Evolutionary conservation across 2,113 vertebrate species (phyloP).

Genomic region (Poeciliopsis retropinna): DNA sequence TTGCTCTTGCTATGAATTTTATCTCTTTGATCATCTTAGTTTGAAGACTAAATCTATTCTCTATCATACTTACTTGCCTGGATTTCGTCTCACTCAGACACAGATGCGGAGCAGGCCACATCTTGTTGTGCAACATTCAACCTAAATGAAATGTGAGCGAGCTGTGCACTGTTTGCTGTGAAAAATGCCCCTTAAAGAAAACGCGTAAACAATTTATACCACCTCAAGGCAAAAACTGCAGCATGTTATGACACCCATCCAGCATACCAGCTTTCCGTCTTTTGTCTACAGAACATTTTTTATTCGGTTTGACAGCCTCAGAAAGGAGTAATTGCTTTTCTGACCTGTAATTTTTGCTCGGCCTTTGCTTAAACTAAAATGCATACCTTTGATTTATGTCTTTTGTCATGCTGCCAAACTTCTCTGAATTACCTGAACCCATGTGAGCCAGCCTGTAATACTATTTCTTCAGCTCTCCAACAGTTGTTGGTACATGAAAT

Average conservation of each 20-base stretch:
- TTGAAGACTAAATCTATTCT: conserved; percentile 35
- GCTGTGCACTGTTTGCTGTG: conserved; percentile 13
- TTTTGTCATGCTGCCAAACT: conserved; percentile 70
- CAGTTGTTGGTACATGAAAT: conserved; percentile 39
- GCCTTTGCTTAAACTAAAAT: conserved; percentile 72
- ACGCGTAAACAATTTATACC: conserved; percentile 64
- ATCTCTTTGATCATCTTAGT: conserved; percentile 6
- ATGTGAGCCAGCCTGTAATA: conserved; percentile 43
- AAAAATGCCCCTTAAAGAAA: conserved; percentile 68
- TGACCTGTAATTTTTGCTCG: conserved; percentile 77
- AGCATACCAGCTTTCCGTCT: conserved; percentile 59
- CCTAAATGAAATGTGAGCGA: conserved; percentile 42
- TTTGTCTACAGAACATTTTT: conserved; percentile 75
- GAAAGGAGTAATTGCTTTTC: conserved; percentile 80
- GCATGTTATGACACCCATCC: conserved; percentile 73
- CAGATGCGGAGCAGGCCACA: conserved; percentile 13
- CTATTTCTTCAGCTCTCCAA: conserved; percentile 30
- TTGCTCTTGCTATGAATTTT: conserved; percentile 2
- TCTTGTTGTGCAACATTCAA: conserved; percentile 30
- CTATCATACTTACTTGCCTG: conserved; percentile 14
- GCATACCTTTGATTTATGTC: conserved; percentile 71
- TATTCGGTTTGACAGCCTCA: conserved; percentile 76
- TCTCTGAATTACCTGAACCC: conserved; percentile 66
- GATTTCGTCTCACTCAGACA: background rate
- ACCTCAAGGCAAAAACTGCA: conserved; percentile 62